Base-by-base conservation (phyloP, 2,113 vertebrate genomes). In the Murina feae region DNA sequence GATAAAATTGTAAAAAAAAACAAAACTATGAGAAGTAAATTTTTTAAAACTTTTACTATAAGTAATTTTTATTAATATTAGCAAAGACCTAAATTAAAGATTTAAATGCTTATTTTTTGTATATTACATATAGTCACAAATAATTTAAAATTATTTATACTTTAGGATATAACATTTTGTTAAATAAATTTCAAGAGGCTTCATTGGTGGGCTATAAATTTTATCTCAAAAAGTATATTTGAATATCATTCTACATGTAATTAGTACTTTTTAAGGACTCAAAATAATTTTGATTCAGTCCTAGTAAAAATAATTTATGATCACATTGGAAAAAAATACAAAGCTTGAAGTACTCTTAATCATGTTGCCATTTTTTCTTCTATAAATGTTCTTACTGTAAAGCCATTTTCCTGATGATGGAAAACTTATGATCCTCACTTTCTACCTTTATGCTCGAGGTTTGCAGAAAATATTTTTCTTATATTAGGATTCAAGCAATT, bases 71-170 rank as follows among this genome's bases (percentile, higher is more conserved):
- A 91, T 90, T 89, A 88, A 8, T 11, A 55, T 16, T 92, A 44
- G 58, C 35, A 85, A 92, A 92, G 12, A 80, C 2, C 3, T 35
- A 90, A 92, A 82, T 86, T 76, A 88, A 65, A 76, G 47, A 12
- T 60, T 82, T 42, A 86, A 95, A 78, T 93, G 20, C 42, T 86
- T 90, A n/a, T 75, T 60, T 65, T 86, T 93, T 86, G 0, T 79
- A 12, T 66, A 55, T 75, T 78, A 53, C 4, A 39, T 65, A 75
- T 9, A 82, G 13, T 83, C 68, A 89, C 4, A 92, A 66, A 93
- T 76, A 81, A 37, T 71, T 96, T 39, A 35, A 37, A 76, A 37
- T 83, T 78, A 87, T 65, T 68, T 79, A 42, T 84, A 18, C 49
- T 71, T 95, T 51, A 79, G n/a, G 28, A 71, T 85, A 44, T 63